A percentile compares a stretch with the other conserved stretches of the same genome.
Conservation (phyloP, 2,888 invertebrate species). For the Heliconius sara region DNA sequence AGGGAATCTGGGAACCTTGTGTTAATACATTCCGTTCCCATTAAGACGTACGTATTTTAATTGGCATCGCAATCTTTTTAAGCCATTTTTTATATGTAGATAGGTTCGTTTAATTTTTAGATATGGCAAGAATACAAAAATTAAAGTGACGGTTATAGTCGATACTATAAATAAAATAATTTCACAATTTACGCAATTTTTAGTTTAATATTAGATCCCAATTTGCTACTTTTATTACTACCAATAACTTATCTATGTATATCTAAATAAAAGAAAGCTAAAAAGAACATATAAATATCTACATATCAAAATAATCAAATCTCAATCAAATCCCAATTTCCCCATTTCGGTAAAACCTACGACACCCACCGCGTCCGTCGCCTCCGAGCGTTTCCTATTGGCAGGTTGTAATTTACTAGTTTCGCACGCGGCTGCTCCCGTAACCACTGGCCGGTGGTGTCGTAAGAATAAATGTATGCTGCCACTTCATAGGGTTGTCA, state of each 20-base stretch:
- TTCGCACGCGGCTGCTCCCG: conserved; percentile 40
- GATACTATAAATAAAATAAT: too few species aligned
- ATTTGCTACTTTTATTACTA: neutral
- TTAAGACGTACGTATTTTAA: too few species aligned
- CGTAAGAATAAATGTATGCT: conserved; percentile 46
- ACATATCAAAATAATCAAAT: neutral
- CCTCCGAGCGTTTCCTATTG: conserved; percentile 41
- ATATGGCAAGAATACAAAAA: neutral
- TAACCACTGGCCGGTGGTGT: conserved; percentile 44
- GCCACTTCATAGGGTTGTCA: conserved; percentile 28
- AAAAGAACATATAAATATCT: neutral
- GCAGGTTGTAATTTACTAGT: conserved; percentile 45
- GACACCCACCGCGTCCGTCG: conserved; percentile 27
- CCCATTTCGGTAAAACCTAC: conserved; percentile 31
- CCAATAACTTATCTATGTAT: neutral
- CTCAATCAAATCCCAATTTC: neutral
- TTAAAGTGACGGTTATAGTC: neutral
- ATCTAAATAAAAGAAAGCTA: too few species aligned
- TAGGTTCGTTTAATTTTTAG: too few species aligned
- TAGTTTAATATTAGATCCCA: too few species aligned
- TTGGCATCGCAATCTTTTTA: neutral
- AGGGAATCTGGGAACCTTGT: too few species aligned
- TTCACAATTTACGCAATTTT: too few species aligned
- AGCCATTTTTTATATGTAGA: neutral
- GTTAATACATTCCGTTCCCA: too few species aligned